Conservation (phyloP, 2,113 vertebrate genomes). For the Sinocyclocheilus anophthalmus region DNA sequence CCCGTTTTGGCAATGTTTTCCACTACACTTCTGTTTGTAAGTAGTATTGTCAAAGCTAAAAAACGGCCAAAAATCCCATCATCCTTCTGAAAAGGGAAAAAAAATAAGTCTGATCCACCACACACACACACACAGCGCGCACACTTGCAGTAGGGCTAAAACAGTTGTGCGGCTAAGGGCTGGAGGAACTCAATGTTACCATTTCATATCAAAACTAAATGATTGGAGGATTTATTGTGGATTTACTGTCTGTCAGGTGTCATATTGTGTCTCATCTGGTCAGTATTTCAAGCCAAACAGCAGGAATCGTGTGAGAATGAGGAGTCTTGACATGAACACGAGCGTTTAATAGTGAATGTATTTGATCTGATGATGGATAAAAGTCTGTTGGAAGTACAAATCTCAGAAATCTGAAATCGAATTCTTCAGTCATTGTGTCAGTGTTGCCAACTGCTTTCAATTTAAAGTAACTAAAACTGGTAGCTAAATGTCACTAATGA, state of each 20-base stretch:
- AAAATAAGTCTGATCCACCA: no score
- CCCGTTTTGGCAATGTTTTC: slow-evolving; percentile 72
- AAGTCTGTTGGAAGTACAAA: neutral
- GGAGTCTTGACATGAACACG: neutral
- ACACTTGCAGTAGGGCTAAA: neutral
- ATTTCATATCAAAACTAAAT: neutral
- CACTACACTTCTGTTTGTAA: slow-evolving; percentile 69
- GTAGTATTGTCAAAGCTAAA: slow-evolving; percentile 67
- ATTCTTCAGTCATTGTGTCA: neutral
- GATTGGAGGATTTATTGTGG: neutral
- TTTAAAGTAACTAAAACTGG: no score
- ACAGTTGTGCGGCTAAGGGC: neutral
- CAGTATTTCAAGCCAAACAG: neutral
- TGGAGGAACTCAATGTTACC: neutral
- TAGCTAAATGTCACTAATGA: no score
- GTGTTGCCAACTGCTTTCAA: no score
- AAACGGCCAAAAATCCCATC: neutral
- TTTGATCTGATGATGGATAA: neutral
- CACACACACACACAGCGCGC: neutral
- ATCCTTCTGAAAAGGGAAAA: neutral
- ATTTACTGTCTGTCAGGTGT: neutral
- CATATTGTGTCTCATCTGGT: neutral
- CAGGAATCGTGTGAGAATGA: neutral
- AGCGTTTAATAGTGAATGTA: neutral
- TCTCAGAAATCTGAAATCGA: neutral